Base-by-base conservation (phyloP, 2,888 invertebrate genomes). In the Unio delphinus region DNA sequence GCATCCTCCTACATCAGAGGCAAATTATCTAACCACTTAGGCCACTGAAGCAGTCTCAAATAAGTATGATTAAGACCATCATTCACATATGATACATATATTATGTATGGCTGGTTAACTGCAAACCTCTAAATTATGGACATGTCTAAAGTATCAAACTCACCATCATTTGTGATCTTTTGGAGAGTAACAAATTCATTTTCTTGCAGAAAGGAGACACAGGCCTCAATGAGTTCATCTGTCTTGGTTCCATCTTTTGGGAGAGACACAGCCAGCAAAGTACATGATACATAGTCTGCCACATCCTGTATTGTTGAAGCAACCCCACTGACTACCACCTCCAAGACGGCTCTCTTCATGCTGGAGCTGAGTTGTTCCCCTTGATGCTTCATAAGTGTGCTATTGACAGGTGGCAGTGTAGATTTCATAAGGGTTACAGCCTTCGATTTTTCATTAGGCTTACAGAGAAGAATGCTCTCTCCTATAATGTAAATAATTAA, bases 391-490 rank as follows among this genome's bases (percentile, higher is more conserved):
- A 83, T 69, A 67, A 98, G 92, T 86, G 97, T 97, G 86, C 96
- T 97, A 79, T 92, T 92, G 7, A 98, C 94, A 8, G 96, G 94
- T 69, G 93, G 92, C 55, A 92, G 84, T 0, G 90, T 71, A 1
- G 90, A 83, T 11, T 92, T 92, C 87, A 97, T 92, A 73, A 98
- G 90, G 64, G 92, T 91, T 81, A 93, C 92, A 0, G 94, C 96
- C 70, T 93, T 92, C 80, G 92, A 92, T 77, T 93, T 93, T 87
- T 97, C 96, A 78, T 91, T 92, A 60, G 93, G 92, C 75, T 94
- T 94, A 88, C 98, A 98, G 61, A 98, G 92, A 62, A 99, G 91
- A 82, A 98, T 94, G 88, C 98, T 97, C 91, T 98, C 98, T 56
- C 98, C 97, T 93, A 75, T 23, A 84, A 83, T 69, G 45, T 61